These are phyloP conservation scores for Polydrusus tereticollis DNA, from an alignment of 2,888 invertebrate species.

Conservation along the genomic window DNA sequence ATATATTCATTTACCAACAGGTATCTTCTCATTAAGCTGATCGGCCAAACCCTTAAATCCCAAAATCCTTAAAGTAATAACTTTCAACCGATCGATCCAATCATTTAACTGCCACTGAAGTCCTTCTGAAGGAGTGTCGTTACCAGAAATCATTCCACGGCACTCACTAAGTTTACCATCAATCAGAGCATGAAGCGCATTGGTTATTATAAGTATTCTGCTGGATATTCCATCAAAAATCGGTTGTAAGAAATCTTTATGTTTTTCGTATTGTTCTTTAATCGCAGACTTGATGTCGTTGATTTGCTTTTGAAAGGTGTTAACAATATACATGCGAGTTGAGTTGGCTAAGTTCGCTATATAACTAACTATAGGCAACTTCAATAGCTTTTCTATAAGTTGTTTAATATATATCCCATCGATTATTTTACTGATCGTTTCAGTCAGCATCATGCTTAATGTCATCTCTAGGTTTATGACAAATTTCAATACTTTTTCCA, in stretches of 20 bases:
- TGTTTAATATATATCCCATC: not conserved
- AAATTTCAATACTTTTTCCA: constrained; percentile 22
- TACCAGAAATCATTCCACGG: constrained; percentile 1
- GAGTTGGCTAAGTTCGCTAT: not conserved
- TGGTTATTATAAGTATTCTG: constrained; percentile 43
- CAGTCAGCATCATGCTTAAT: constrained; percentile 8
- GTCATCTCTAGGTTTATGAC: constrained; percentile 15
- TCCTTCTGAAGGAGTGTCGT: constrained; percentile 9
- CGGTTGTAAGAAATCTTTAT: constrained; percentile 50
- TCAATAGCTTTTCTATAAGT: constrained; percentile 15
- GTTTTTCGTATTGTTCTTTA: constrained; percentile 20
- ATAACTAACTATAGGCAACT: constrained; percentile 35
- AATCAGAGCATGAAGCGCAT: constrained; percentile 37
- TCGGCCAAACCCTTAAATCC: constrained; percentile 13
- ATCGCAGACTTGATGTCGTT: not conserved
- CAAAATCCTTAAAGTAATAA: constrained; percentile 16
- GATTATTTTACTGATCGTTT: constrained; percentile 3
- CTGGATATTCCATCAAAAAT: constrained; percentile 44
- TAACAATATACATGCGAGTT: not conserved
- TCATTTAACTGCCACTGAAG: constrained; percentile 26
- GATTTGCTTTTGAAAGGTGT: constrained; percentile 27
- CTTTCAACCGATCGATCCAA: constrained; percentile 16
- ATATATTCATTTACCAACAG: constrained; percentile 20
- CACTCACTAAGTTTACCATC: constrained; percentile 35
- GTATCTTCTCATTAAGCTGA: constrained; percentile 5